phyloP scores from a whole-genome alignment of 2,888 invertebrate species.

The Metallyticus violacea region DNA sequence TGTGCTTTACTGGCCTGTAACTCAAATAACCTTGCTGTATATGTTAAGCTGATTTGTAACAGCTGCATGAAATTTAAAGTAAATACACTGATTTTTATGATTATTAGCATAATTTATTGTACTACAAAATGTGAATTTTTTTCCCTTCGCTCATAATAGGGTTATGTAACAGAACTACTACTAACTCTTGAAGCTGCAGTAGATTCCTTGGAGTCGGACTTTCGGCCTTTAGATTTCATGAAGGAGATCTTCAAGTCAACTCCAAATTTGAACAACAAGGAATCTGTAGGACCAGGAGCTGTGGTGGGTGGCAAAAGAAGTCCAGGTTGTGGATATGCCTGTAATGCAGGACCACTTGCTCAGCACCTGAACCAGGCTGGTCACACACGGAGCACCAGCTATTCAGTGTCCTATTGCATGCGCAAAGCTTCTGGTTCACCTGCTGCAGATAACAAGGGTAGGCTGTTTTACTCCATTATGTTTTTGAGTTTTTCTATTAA shows the following conservation, averaged over 20 bases:
- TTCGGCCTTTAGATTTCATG: constrained; percentile 87
- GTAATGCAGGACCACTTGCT: constrained; percentile 39
- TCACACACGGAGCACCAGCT: constrained; percentile 88
- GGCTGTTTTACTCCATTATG: background rate
- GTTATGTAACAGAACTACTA: constrained; percentile 96
- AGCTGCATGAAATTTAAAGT: too few species aligned
- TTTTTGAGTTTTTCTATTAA: too few species aligned
- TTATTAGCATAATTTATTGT: too few species aligned
- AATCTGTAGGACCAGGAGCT: constrained; percentile 48
- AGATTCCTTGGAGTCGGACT: constrained; percentile 89
- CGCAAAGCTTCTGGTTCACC: constrained; percentile 67
- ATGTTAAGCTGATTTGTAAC: too few species aligned
- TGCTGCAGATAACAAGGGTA: constrained; percentile 45
- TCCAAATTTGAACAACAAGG: constrained; percentile 89
- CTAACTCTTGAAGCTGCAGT: constrained; percentile 94
- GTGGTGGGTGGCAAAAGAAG: constrained; percentile 57
- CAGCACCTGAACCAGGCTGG: constrained; percentile 55
- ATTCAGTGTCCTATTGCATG: constrained; percentile 84
- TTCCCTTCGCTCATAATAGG: constrained; percentile 49
- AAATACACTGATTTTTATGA: too few species aligned
- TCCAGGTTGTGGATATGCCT: constrained; percentile 41
- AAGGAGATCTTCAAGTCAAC: constrained; percentile 95
- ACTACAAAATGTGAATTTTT: too few species aligned
- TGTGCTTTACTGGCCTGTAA: too few species aligned
- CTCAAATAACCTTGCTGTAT: too few species aligned